These are phyloP conservation scores for Solea solea DNA, from an alignment of 2,113 vertebrate genomes.

Conservation along the genomic window DNA sequence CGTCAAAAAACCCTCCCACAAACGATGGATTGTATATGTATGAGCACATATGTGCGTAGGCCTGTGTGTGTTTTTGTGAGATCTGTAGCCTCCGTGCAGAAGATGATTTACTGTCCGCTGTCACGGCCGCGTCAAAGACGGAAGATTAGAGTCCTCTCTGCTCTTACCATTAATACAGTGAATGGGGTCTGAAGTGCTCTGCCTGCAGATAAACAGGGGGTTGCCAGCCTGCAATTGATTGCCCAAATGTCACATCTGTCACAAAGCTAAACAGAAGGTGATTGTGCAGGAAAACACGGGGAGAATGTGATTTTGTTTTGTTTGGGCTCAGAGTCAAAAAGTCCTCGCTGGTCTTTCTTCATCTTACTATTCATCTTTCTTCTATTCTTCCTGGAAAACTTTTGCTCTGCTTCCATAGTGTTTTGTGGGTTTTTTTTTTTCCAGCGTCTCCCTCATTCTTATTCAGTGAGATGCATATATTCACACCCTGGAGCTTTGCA, in stretches of 20 bases:
- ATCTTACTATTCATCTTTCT: conserved; percentile 7
- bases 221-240: conserved; percentile 47
- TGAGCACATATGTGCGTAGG: neutral
- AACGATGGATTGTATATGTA: neutral
- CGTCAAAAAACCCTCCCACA: too few relatives aligned
- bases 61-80: neutral
- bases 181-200: conserved; percentile 32
- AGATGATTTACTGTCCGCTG: conserved; percentile 44
- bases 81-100: neutral
- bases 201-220: conserved; percentile 50
- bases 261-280: conserved; percentile 46
- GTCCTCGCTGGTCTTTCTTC: conserved; percentile 7
- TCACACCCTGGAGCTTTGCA: conserved; percentile 45
- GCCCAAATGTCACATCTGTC: conserved; percentile 46
- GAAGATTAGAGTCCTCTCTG: conserved; percentile 47
- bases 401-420: neutral
- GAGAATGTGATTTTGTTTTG: conserved; percentile 18
- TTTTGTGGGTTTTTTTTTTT: neutral
- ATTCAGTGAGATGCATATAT: conserved; percentile 34
- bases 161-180: conserved; percentile 46
- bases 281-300: conserved; percentile 15
- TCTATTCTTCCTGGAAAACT: neutral
- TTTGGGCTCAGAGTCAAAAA: conserved; percentile 18
- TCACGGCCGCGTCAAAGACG: conserved; percentile 15
- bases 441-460: conserved; percentile 3